Evolutionary conservation across 1,140 invertebrate genomes (phyloP).

Genomic region (Brachionus asplanchnoidis): DNA sequence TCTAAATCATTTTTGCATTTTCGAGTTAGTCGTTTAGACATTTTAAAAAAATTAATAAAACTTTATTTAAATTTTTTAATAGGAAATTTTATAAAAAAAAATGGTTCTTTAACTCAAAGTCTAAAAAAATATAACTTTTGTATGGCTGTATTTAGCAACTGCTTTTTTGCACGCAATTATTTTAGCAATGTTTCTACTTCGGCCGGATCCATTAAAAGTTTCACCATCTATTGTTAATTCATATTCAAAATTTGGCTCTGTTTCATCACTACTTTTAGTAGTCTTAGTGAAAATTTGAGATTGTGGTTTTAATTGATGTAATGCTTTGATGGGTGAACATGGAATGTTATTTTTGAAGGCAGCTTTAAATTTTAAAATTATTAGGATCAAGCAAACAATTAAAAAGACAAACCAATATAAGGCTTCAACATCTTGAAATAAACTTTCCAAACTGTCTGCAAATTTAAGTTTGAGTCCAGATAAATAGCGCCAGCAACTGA

Average conservation of each 20-base stretch:
- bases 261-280: neutral
- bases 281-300: neutral
- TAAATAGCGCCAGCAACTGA: slow-evolving; percentile 95
- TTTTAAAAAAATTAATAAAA: neutral
- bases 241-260: neutral
- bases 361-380: neutral
- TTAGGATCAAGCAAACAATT: slow-evolving; percentile 69
- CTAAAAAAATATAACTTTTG: slow-evolving; percentile 20
- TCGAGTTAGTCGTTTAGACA: slow-evolving; percentile 9
- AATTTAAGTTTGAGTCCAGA: slow-evolving; percentile 83
- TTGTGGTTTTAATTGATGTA: neutral
- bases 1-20: neutral
- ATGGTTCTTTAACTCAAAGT: neutral
- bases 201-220: neutral
- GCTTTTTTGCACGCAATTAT: slow-evolving; percentile 30
- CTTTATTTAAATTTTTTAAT: neutral
- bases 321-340: slow-evolving; percentile 30
- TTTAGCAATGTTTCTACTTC: slow-evolving; percentile 8
- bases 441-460: slow-evolving; percentile 91
- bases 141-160: neutral
- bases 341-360: slow-evolving; percentile 27
- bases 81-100: neutral
- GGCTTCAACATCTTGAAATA: slow-evolving; percentile 89
- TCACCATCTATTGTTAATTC: neutral
- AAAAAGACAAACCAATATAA: slow-evolving; percentile 65